phyloP scores from a whole-genome alignment of 2,888 invertebrate genomes.

The Sthenelais limicola region DNA sequence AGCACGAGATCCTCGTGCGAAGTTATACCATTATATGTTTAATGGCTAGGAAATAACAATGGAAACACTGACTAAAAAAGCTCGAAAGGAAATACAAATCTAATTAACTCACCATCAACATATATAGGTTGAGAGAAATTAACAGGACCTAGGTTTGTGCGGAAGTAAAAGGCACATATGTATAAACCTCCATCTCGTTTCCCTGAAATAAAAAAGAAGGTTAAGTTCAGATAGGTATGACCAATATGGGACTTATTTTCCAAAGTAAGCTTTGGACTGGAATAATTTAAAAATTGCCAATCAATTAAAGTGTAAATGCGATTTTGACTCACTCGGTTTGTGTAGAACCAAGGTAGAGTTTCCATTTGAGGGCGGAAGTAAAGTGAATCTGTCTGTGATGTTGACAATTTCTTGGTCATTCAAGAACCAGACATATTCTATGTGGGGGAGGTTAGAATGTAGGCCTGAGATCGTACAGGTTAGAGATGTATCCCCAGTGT shows the following conservation, averaged over 20 bases:
- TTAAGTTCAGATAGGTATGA: background rate
- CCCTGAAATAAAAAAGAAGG: constrained; percentile 10
- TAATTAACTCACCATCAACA: constrained; percentile 25
- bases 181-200: constrained; percentile 16
- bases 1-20: too few relatives aligned
- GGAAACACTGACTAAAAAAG: too few relatives aligned
- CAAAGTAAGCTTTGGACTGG: background rate
- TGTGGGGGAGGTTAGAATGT: background rate
- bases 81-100: too few relatives aligned
- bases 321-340: constrained; percentile 11
- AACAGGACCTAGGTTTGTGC: constrained; percentile 25
- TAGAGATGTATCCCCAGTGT: background rate
- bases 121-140: constrained; percentile 21
- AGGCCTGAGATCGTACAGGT: constrained; percentile 21
- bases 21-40: too few relatives aligned
- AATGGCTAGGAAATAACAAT: too few relatives aligned
- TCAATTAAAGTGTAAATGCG: background rate
- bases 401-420: constrained; percentile 1
- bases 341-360: background rate
- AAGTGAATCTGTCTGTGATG: constrained; percentile 10
- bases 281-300: background rate
- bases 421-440: constrained; percentile 23
- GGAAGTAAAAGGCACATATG: constrained; percentile 13
- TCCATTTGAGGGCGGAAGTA: background rate
- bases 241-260: background rate